These are phyloP conservation scores for Pediacus dermestoides DNA, from an alignment of 2,888 invertebrate species.

Conservation along the genomic window DNA sequence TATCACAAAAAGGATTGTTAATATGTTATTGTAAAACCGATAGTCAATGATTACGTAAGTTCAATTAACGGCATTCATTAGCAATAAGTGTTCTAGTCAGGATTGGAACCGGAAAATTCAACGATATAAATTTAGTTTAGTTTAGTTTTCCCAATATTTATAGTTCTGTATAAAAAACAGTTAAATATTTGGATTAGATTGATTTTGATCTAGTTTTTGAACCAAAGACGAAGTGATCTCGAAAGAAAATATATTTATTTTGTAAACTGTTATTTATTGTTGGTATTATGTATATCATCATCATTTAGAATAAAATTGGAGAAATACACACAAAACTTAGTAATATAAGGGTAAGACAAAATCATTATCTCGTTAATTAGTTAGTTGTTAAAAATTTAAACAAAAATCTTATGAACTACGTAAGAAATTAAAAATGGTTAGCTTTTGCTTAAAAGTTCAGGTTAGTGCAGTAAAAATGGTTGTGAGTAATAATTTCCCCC, in stretches of 20 bases:
- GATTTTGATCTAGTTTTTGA: conserved; percentile 27
- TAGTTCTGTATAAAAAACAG: no score
- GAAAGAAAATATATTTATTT: no score
- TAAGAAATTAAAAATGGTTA: conserved; percentile 20
- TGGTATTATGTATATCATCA: no score
- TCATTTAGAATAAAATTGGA: no score
- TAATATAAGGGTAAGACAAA: no score
- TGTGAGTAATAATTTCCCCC: conserved; percentile 29
- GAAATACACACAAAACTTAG: no score
- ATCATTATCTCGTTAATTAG: conserved; percentile 31
- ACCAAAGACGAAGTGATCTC: conserved; percentile 34
- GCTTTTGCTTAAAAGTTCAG: conserved; percentile 28
- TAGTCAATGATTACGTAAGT: conserved; percentile 27
- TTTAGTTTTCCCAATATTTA: no score
- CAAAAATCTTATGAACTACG: conserved; percentile 30
- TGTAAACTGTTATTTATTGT: no score
- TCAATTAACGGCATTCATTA: conserved; percentile 29
- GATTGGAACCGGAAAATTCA: no score
- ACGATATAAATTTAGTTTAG: no score
- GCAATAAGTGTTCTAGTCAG: conserved; percentile 33
- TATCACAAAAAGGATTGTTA: neutral
- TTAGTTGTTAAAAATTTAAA: conserved; percentile 33
- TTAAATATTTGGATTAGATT: conserved; percentile 23
- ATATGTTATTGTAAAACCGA: conserved; percentile 7
- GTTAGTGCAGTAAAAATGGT: conserved; percentile 31